Percentiles rank a stretch among this genome's conserved stretches.
Evolutionary conservation across 1,140 invertebrate genomes (phyloP).

Genomic region (Zaprionus kolodkinae): DNA sequence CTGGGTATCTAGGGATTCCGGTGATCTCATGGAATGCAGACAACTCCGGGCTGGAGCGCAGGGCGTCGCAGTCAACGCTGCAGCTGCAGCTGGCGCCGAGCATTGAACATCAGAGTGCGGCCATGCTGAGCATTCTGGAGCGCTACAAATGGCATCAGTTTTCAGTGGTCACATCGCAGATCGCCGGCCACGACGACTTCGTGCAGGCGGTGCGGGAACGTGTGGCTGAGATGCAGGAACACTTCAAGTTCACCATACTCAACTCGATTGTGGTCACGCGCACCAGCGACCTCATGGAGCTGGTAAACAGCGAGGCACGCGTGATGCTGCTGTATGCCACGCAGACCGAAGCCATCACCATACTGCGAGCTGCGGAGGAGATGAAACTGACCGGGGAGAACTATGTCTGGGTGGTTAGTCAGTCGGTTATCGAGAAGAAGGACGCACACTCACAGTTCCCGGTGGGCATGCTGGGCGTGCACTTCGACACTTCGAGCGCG

Average conservation of each 20-base stretch:
- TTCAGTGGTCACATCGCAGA: conserved; percentile 95
- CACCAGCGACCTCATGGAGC: conserved; percentile 87
- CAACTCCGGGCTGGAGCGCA: conserved; percentile 93
- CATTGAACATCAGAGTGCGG: conserved; percentile 95
- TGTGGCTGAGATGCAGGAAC: conserved; percentile 92
- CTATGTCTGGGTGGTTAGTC: conserved; percentile 98
- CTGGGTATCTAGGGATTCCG: conserved; percentile 92
- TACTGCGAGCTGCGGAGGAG: conserved; percentile 91
- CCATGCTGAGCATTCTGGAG: conserved; percentile 96
- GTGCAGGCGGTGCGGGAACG: conserved; percentile 95
- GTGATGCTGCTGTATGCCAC: conserved; percentile 97
- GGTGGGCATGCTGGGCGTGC: conserved; percentile 96
- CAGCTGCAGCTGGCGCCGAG: conserved; percentile 96
- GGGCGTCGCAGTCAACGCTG: conserved; percentile 92
- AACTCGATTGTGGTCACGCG: conserved; percentile 92
- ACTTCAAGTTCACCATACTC: conserved; percentile 95
- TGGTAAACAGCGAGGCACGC: conserved; percentile 95
- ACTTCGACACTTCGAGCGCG: conserved; percentile 94
- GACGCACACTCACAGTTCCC: conserved; percentile 93
- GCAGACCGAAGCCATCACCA: conserved; percentile 92
- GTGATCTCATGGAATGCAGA: conserved; percentile 98
- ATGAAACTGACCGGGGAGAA: conserved; percentile 96
- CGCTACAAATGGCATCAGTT: conserved; percentile 99
- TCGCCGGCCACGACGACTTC: conserved; percentile 97
- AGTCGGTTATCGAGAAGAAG: conserved; percentile 93